Percentiles rank a stretch among this genome's conserved stretches.
phyloP scores from a whole-genome alignment of 2,113 vertebrate species.

The Mustela lutreola region DNA sequence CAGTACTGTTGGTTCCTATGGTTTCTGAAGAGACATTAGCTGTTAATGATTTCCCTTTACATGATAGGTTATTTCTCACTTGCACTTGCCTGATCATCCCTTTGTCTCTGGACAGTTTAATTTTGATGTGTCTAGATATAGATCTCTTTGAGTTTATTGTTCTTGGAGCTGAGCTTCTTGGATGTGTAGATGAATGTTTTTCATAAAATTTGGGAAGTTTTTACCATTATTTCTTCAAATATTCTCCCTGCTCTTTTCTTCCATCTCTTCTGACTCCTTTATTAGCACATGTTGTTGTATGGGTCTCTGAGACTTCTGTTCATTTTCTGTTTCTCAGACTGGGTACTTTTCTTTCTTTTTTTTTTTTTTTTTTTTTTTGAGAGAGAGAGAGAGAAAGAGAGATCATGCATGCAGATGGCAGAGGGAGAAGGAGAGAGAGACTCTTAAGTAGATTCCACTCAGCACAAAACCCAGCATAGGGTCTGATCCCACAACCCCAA shows the following conservation, averaged over 20 bases:
- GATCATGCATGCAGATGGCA: neutral
- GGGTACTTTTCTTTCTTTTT: neutral
- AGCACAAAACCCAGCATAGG: neutral
- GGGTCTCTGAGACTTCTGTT: neutral
- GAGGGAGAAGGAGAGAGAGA: neutral
- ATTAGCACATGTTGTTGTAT: neutral
- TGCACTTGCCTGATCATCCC: neutral
- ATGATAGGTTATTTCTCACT: neutral
- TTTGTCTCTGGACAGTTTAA: constrained; percentile 26
- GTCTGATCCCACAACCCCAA: neutral
- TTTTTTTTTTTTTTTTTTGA: no score
- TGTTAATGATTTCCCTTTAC: neutral
- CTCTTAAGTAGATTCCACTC: neutral
- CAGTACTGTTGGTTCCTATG: neutral
- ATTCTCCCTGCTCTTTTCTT: neutral
- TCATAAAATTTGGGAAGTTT: neutral
- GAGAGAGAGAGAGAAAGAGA: neutral
- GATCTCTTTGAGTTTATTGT: neutral
- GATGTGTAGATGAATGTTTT: neutral
- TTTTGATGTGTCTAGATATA: neutral
- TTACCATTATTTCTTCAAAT: neutral
- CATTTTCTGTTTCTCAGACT: neutral
- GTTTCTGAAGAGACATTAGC: neutral
- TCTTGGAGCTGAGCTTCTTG: neutral
- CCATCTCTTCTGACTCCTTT: neutral